Evolutionary conservation across 2,888 invertebrate species (phyloP).

Genomic region (Microctonus hyperodae): DNA sequence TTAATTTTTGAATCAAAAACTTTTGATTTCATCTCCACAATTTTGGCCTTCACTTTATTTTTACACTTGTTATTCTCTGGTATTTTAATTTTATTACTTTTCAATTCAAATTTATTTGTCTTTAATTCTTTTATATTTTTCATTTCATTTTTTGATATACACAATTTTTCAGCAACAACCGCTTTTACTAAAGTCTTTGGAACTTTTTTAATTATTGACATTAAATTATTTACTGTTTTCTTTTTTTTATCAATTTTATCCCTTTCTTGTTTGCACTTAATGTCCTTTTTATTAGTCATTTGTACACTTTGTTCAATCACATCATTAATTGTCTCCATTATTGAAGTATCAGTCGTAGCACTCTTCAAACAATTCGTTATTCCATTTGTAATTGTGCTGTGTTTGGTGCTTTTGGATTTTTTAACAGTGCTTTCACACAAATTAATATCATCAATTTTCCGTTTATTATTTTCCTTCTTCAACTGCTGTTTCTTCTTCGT

Average conservation of each 20-base stretch:
- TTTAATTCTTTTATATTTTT: conserved; percentile 36
- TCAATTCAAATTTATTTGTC: conserved; percentile 34
- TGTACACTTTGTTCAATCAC: conserved; percentile 58
- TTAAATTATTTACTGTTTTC: conserved; percentile 41
- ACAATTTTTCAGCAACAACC: conserved; percentile 44
- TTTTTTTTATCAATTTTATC: conserved; percentile 44
- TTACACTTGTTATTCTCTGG: conserved; percentile 43
- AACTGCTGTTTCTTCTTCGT: conserved; percentile 48
- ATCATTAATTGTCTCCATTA: conserved; percentile 59
- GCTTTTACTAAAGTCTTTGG: conserved; percentile 62
- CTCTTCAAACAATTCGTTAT: conserved; percentile 38
- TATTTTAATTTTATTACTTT: conserved; percentile 41
- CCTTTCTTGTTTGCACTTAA: conserved; percentile 46
- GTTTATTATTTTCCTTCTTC: conserved; percentile 46
- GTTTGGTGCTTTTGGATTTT: conserved; percentile 54
- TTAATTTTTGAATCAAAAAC: conserved; percentile 39
- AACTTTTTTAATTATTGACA: conserved; percentile 57
- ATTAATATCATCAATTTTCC: conserved; percentile 49
- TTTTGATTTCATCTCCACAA: conserved; percentile 38
- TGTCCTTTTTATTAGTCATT: conserved; percentile 56
- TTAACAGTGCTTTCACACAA: conserved; percentile 47
- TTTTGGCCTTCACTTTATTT: conserved; percentile 42
- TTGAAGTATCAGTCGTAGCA: conserved; percentile 53
- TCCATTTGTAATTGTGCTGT: conserved; percentile 52
- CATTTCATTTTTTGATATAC: conserved; percentile 36